phyloP scores from a whole-genome alignment of 2,797 vertebrate species.

The Eulemur albifrons region DNA sequence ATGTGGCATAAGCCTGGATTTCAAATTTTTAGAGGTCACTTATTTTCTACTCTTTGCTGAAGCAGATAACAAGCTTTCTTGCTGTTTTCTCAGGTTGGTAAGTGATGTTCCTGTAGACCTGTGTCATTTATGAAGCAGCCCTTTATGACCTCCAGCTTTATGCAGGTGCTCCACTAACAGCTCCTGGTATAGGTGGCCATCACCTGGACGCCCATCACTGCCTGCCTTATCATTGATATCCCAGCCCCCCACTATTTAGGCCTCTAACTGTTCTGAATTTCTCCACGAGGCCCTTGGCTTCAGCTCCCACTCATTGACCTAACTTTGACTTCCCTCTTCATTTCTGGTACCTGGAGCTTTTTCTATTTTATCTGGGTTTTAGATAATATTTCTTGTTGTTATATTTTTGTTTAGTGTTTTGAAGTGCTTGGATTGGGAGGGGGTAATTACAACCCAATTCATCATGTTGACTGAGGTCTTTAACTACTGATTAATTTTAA shows the following conservation, averaged over 20 bases:
- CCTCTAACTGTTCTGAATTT: neutral
- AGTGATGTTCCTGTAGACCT: neutral
- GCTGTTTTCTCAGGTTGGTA: neutral
- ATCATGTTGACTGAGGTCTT: neutral
- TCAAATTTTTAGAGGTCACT: neutral
- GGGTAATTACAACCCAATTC: neutral
- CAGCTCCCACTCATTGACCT: neutral
- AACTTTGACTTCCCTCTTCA: neutral
- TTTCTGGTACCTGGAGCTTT: neutral
- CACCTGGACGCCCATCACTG: neutral
- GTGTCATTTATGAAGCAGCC: neutral
- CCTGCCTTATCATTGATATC: neutral
- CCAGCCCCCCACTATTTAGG: neutral
- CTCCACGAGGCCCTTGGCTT: neutral
- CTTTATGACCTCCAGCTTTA: neutral
- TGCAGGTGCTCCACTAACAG: neutral
- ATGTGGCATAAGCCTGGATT: neutral
- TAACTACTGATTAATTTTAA: neutral
- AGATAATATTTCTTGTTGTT: neutral
- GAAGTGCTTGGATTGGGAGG: neutral
- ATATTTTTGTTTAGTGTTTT: neutral
- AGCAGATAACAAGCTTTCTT: neutral
- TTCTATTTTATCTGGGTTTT: neutral
- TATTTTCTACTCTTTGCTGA: neutral
- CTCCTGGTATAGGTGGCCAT: neutral